phyloP scores from a whole-genome alignment of 2,888 invertebrate genomes.

The Pterostichus niger region DNA sequence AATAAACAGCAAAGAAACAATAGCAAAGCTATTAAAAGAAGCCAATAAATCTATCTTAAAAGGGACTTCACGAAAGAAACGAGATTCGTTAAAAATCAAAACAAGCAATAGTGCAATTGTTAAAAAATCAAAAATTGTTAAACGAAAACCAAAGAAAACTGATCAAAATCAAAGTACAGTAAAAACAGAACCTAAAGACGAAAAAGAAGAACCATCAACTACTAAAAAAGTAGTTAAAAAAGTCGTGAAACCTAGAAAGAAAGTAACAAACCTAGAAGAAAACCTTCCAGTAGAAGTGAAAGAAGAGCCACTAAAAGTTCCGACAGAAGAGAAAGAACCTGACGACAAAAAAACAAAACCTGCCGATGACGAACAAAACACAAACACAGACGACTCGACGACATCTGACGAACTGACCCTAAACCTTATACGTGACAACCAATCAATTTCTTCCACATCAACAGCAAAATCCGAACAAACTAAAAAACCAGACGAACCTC shows the following conservation, averaged over 20 bases:
- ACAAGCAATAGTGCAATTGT: constrained; percentile 67
- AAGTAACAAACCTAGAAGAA: constrained; percentile 68
- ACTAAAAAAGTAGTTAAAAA: constrained; percentile 67
- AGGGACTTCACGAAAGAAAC: constrained; percentile 60
- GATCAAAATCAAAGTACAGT: constrained; percentile 60
- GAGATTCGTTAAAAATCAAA: constrained; percentile 69
- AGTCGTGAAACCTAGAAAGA: constrained; percentile 69
- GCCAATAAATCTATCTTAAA: constrained; percentile 68
- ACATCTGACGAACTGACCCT: constrained; percentile 68
- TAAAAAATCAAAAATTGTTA: constrained; percentile 67
- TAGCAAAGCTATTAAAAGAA: constrained; percentile 70
- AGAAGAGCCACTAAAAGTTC: constrained; percentile 19
- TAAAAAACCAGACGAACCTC: constrained; percentile 42
- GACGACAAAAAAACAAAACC: constrained; percentile 66
- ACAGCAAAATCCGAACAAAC: constrained; percentile 24
- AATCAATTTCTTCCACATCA: constrained; percentile 60
- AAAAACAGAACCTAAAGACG: constrained; percentile 69
- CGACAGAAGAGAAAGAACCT: constrained; percentile 27
- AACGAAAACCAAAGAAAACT: constrained; percentile 69
- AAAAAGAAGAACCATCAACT: constrained; percentile 68
- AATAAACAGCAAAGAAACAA: constrained; percentile 67
- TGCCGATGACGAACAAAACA: constrained; percentile 69
- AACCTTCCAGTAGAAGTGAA: constrained; percentile 60
- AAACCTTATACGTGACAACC: constrained; percentile 61
- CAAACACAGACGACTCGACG: constrained; percentile 68